phyloP scores from a whole-genome alignment of 1,140 invertebrate genomes.

The Coptotermes formosanus region DNA sequence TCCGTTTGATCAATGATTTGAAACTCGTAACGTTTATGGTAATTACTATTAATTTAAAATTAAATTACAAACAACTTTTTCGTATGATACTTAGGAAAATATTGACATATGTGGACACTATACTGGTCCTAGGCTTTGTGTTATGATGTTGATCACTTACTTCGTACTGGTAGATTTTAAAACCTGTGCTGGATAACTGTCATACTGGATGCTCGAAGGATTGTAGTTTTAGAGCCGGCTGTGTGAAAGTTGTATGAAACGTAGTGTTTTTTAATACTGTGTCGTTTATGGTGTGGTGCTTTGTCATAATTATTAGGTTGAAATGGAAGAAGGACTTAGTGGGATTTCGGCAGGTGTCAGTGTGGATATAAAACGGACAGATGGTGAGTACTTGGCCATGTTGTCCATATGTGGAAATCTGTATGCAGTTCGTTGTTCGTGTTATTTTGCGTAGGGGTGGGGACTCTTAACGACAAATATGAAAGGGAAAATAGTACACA shows the following conservation, averaged over 20 bases:
- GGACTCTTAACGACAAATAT: no score
- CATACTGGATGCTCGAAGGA: not conserved
- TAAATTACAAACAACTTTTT: no score
- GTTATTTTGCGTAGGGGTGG: slow-evolving; percentile 10
- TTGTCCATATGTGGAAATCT: slow-evolving; percentile 22
- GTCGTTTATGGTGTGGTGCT: slow-evolving; percentile 6
- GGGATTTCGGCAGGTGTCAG: slow-evolving; percentile 19
- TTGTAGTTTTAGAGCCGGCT: not conserved
- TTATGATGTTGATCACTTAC: not conserved
- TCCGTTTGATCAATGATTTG: no score
- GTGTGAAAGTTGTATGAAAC: not conserved
- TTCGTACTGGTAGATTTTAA: slow-evolving; percentile 27
- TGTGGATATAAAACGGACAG: slow-evolving; percentile 27
- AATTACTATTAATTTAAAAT: no score
- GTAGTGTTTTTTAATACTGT: not conserved
- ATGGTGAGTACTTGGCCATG: slow-evolving; percentile 22
- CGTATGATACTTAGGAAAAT: no score
- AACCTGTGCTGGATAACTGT: slow-evolving; percentile 21
- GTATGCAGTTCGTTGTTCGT: slow-evolving; percentile 4
- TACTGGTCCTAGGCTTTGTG: not conserved
- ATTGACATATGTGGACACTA: no score
- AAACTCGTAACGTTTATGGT: no score
- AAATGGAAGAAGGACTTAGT: slow-evolving; percentile 26
- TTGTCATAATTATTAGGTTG: not conserved
- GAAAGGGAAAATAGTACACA: no score